These are phyloP conservation scores for Andrena dorsata DNA, from an alignment of 2,888 invertebrate species.

Conservation along the genomic window DNA sequence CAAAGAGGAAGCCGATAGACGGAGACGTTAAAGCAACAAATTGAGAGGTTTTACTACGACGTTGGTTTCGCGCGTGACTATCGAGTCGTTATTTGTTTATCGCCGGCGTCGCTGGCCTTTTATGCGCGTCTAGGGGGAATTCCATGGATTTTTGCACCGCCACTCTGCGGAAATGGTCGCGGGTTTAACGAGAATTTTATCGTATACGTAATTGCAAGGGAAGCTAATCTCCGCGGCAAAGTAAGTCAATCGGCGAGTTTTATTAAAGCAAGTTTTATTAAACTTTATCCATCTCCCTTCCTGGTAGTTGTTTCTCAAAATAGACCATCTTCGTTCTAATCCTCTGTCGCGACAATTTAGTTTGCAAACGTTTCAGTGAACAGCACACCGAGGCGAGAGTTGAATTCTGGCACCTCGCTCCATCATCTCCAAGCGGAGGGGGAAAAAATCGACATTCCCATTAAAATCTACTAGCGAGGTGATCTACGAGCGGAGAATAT, in stretches of 20 bases:
- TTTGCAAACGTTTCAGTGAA: not conserved
- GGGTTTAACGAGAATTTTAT: not conserved
- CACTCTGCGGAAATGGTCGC: not conserved
- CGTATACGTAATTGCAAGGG: not conserved
- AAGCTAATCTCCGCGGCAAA: too few relatives aligned
- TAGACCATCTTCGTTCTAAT: too few relatives aligned
- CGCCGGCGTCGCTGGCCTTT: conserved; percentile 5
- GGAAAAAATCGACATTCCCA: conserved; percentile 36
- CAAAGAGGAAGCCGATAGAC: conserved; percentile 63
- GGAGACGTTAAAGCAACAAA: conserved; percentile 61
- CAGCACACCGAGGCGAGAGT: conserved; percentile 2
- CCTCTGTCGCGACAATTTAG: not conserved
- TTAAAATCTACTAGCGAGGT: conserved; percentile 45
- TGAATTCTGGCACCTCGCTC: conserved; percentile 16
- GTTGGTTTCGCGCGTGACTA: conserved; percentile 4
- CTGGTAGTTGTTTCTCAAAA: not conserved
- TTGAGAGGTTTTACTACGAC: conserved; percentile 64
- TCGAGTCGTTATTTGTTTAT: conserved; percentile 40
- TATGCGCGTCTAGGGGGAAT: not conserved
- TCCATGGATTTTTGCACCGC: not conserved
- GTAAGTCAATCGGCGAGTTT: too few relatives aligned
- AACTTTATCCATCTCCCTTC: not conserved
- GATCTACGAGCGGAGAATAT: conserved; percentile 58
- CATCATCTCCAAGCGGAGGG: conserved; percentile 13
- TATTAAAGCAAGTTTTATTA: not conserved